phyloP scores from a whole-genome alignment of 2,113 vertebrate genomes.

The Xenopus laevis region DNA sequence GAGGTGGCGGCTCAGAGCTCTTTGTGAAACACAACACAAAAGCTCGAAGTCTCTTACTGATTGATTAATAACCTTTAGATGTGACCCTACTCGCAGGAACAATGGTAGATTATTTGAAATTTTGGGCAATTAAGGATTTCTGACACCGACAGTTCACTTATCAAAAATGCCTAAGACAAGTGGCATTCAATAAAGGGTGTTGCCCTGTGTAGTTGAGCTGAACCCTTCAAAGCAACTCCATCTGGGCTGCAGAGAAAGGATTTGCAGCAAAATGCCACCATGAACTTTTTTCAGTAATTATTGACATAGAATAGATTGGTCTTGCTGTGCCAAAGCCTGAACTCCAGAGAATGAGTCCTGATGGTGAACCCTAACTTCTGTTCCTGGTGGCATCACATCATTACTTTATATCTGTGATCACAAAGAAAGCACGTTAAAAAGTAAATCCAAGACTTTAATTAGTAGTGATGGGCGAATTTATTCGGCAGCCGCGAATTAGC shows the following conservation, averaged over 20 bases:
- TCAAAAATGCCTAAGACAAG: conserved; percentile 59
- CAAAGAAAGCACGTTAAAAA: no score
- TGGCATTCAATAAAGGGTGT: conserved; percentile 51
- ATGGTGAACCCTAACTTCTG: no score
- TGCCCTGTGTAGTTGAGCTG: conserved; percentile 53
- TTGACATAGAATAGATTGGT: conserved; percentile 43
- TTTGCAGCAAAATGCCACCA: conserved; percentile 64
- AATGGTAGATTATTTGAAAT: conserved; percentile 51
- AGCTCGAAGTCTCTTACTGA: conserved; percentile 38
- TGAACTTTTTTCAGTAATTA: conserved; percentile 63
- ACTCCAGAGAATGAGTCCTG: no score
- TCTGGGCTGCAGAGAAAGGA: conserved; percentile 43
- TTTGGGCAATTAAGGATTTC: conserved; percentile 61
- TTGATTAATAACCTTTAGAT: conserved; percentile 65
- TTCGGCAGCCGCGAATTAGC: no score
- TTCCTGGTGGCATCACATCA: no score
- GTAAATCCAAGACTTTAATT: no score
- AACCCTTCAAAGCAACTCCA: conserved; percentile 54
- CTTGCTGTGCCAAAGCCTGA: background rate
- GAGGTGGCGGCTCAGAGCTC: no score
- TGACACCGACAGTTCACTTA: conserved; percentile 51
- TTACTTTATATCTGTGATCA: no score
- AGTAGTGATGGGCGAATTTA: no score
- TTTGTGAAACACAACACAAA: background rate
- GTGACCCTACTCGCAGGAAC: conserved; percentile 49